Percentiles rank a stretch among this genome's conserved stretches.
Evolutionary conservation across 2,888 invertebrate genomes (phyloP).

Genomic region (Rhamphomyia laevipes): DNA sequence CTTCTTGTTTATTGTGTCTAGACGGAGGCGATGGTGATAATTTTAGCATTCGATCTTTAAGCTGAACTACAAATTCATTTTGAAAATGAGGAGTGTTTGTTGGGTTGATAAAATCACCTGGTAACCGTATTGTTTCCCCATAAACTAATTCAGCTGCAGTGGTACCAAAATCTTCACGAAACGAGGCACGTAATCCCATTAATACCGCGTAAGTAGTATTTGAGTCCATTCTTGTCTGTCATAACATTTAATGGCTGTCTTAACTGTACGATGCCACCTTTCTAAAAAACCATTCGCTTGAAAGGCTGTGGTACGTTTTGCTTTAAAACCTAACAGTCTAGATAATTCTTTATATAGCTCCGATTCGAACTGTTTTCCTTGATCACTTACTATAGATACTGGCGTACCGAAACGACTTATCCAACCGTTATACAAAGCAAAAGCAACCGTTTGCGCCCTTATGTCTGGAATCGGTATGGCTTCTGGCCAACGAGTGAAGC

Average conservation of each 20-base stretch:
- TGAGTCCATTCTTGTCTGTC: constrained; percentile 5
- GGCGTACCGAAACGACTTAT: constrained; percentile 1
- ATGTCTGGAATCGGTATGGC: background rate
- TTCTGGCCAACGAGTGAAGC: background rate
- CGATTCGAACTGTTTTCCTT: constrained; percentile 1
- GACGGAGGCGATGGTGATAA: no score
- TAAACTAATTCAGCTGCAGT: constrained; percentile 23
- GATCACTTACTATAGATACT: background rate
- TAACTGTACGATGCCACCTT: constrained; percentile 16
- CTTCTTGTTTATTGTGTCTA: no score
- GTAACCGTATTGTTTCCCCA: constrained; percentile 20
- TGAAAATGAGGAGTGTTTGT: no score
- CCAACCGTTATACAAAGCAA: constrained; percentile 1
- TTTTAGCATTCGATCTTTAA: no score
- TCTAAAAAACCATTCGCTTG: constrained; percentile 8
- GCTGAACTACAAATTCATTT: no score
- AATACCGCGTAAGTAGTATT: constrained; percentile 23
- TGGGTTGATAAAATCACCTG: constrained; percentile 9
- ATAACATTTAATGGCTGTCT: constrained; percentile 6
- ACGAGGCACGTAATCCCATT: constrained; percentile 22
- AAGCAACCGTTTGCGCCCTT: background rate
- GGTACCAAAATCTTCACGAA: constrained; percentile 19
- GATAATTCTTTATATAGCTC: constrained; percentile 1
- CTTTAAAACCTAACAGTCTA: background rate
- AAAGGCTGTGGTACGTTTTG: constrained; percentile 1